phyloP scores from a whole-genome alignment of 2,113 vertebrate genomes.

The Mobula birostris region DNA sequence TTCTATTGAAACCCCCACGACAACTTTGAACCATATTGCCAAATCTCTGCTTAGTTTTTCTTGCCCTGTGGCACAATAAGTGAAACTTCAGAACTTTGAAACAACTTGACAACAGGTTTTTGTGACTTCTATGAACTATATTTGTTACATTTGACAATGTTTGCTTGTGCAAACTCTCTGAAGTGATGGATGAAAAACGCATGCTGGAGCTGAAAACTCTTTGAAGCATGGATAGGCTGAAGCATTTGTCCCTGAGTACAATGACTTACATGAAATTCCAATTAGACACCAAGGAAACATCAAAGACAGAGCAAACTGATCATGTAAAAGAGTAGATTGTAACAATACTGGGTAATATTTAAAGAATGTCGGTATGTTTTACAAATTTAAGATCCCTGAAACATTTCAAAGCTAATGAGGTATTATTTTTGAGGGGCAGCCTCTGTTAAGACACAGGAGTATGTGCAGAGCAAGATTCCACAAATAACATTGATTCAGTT shows the following conservation, averaged over 20 bases:
- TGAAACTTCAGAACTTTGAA: background rate
- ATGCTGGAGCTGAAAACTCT: background rate
- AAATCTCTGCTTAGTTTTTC: background rate
- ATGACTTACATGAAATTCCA: background rate
- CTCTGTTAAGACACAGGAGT: background rate
- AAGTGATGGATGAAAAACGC: constrained; percentile 9
- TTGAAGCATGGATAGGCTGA: background rate
- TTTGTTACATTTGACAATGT: background rate
- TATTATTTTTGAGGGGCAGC: background rate
- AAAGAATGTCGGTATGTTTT: background rate
- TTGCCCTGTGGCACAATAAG: background rate
- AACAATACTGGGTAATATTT: background rate
- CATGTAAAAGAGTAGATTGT: background rate
- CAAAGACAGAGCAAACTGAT: background rate
- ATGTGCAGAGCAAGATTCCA: background rate
- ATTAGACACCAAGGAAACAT: background rate
- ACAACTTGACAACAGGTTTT: background rate
- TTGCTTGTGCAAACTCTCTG: background rate
- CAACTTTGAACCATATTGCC: background rate
- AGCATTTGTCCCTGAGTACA: background rate
- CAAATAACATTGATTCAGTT: too few species aligned
- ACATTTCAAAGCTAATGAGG: background rate
- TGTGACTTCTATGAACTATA: background rate
- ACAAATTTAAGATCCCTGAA: background rate
- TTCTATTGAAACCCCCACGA: background rate